phyloP scores from a whole-genome alignment of 2,888 invertebrate species.

The Anthrax anthrax region DNA sequence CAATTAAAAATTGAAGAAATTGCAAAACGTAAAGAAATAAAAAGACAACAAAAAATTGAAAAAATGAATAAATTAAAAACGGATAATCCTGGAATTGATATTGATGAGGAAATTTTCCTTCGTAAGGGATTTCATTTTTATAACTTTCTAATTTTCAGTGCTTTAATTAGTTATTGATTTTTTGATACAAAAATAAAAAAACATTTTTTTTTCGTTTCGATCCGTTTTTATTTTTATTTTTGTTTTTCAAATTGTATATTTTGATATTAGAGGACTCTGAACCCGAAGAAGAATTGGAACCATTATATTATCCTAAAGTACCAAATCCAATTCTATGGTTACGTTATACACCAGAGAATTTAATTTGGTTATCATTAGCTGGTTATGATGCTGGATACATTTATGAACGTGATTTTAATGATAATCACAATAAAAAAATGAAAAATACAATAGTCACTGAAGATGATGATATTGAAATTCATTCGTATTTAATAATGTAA shows the following conservation, averaged over 20 bases:
- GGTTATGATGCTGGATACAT: constrained; percentile 54
- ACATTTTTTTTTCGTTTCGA: neutral
- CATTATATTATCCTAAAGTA: constrained; percentile 40
- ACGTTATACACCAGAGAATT: constrained; percentile 37
- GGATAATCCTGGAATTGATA: constrained; percentile 44
- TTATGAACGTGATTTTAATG: constrained; percentile 38
- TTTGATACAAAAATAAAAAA: no score
- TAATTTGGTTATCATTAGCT: constrained; percentile 46
- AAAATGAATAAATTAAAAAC: constrained; percentile 43
- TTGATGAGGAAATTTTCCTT: constrained; percentile 45
- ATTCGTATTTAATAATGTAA: constrained; percentile 39
- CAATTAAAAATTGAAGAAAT: constrained; percentile 44
- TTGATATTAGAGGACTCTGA: constrained; percentile 43
- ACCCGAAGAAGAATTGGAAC: constrained; percentile 38
- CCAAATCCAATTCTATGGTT: constrained; percentile 45
- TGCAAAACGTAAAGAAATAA: constrained; percentile 37
- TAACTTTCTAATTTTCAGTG: neutral
- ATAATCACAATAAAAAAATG: constrained; percentile 29
- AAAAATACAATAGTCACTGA: constrained; percentile 37
- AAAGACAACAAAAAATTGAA: constrained; percentile 38
- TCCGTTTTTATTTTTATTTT: neutral
- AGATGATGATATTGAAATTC: constrained; percentile 43
- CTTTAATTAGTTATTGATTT: neutral
- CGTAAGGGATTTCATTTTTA: no score
- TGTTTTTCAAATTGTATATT: neutral